Percentiles rank a stretch among this genome's conserved stretches.
These are phyloP conservation scores for Pollenia amentaria DNA, from an alignment of 2,888 invertebrate species.

Conservation along the genomic window DNA sequence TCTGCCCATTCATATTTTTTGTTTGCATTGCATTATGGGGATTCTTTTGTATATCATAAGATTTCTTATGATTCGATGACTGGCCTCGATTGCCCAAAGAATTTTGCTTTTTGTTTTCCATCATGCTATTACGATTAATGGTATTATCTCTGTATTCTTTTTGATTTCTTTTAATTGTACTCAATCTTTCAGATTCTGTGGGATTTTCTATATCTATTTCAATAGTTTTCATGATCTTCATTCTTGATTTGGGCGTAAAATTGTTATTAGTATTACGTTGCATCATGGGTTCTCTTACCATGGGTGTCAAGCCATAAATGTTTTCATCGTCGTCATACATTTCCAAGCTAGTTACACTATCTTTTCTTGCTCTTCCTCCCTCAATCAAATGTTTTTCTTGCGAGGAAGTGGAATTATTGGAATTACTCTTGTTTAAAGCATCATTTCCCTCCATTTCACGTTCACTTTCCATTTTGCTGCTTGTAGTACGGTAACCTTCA, in stretches of 20 bases:
- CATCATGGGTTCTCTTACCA: conserved; percentile 71
- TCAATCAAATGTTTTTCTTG: conserved; percentile 76
- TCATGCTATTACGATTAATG: conserved; percentile 44
- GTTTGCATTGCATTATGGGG: conserved; percentile 26
- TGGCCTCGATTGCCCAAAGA: conserved; percentile 48
- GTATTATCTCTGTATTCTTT: conserved; percentile 75
- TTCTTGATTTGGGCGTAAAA: conserved; percentile 82
- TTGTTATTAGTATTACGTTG: conserved; percentile 76
- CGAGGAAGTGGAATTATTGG: conserved; percentile 77
- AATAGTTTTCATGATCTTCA: conserved; percentile 84
- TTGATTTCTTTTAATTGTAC: conserved; percentile 80
- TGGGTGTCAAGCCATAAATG: conserved; percentile 81
- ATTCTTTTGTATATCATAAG: conserved; percentile 56
- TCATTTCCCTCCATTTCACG: conserved; percentile 74
- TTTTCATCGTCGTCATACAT: conserved; percentile 82
- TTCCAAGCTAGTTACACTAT: conserved; percentile 82
- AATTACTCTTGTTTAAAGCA: conserved; percentile 80
- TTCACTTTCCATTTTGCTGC: conserved; percentile 73
- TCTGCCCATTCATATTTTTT: conserved; percentile 51
- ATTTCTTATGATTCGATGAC: conserved; percentile 57
- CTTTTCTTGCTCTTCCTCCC: conserved; percentile 77
- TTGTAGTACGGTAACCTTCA: conserved; percentile 73
- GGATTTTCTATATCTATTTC: conserved; percentile 83
- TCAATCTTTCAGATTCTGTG: conserved; percentile 80
- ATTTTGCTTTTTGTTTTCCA: conserved; percentile 59